Base-by-base conservation (phyloP, 2,797 vertebrate species). In the Hydrophis major region DNA sequence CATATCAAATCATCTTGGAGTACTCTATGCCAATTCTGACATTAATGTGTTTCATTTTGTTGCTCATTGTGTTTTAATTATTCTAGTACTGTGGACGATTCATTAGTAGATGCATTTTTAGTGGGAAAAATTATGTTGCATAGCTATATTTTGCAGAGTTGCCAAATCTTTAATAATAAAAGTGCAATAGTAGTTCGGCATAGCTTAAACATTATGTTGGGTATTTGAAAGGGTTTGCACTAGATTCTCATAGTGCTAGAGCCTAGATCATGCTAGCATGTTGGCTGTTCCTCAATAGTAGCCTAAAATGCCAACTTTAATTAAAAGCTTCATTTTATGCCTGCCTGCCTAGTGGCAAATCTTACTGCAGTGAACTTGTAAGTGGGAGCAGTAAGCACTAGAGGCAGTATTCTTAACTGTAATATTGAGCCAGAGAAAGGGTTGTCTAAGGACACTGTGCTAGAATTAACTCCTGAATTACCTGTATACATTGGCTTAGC, bases 361-460 rank as follows among this genome's bases (percentile, higher is more conserved):
- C 93, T 94, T 78, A 93, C 96, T 95, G 20, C 96, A 42, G 93
- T 66, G 10, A 93, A 0, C 96, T 94, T 94, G 92, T 94, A 96
- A 94, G 91, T 95, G 93, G 94, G 93, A 94, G 88, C 94, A 93
- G 92, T 95, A 94, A 96, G 93, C 94, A 37, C 96, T 93, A 93
- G 96, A 95, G 95, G 93, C 95, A 95, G 96, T 90, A 4, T 94
- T 78, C 94, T 96, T 95, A 89, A 88, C 96, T 94, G 93, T 96
- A 95, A 90, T 94, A 95, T 88, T 96, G 93, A 95, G 94, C 91
- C 93, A 91, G 55, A 0, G 92, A 47, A 37, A 93, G 32, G 96
- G 92, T 94, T 94, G 92, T 95, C 93, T 96, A 95, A 97, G 96
- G 96, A 96, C 95, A n/a, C 56, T 0, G 78, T 92, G 94, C 42